These are phyloP conservation scores for Chlorodrepanis virens DNA, from an alignment of 2,113 vertebrate species.

Conservation along the genomic window DNA sequence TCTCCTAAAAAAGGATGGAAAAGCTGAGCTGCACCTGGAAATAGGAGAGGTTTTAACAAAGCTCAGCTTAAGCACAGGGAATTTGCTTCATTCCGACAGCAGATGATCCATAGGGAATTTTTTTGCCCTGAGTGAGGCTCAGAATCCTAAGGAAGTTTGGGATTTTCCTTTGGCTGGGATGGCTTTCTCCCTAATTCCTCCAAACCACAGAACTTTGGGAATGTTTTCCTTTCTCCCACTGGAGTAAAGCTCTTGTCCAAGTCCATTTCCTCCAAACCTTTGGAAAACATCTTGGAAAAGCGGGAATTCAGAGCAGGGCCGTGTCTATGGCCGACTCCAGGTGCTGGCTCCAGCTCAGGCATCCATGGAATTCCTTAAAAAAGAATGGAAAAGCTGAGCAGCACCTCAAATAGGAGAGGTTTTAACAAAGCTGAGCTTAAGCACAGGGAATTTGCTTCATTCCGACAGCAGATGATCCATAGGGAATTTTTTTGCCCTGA, in stretches of 20 bases:
- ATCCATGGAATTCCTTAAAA: not conserved
- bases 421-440: not conserved
- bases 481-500: not conserved
- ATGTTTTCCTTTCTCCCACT: not conserved
- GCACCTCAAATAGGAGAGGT: not conserved
- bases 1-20: too few relatives aligned
- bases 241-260: not conserved
- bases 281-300: not conserved
- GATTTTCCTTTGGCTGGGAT: not conserved
- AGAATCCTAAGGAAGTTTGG: not conserved
- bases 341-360: slow-evolving; percentile 46
- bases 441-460: not conserved
- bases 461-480: too few relatives aligned
- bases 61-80: not conserved
- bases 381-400: not conserved
- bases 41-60: not conserved
- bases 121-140: not conserved
- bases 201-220: not conserved
- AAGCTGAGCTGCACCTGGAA: not conserved
- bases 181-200: not conserved
- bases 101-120: not conserved
- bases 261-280: not conserved
- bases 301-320: not conserved
- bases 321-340: slow-evolving; percentile 69
- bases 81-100: not conserved